Conservation (phyloP, 2,888 invertebrate genomes). For the Megalurothrips usitatus region DNA sequence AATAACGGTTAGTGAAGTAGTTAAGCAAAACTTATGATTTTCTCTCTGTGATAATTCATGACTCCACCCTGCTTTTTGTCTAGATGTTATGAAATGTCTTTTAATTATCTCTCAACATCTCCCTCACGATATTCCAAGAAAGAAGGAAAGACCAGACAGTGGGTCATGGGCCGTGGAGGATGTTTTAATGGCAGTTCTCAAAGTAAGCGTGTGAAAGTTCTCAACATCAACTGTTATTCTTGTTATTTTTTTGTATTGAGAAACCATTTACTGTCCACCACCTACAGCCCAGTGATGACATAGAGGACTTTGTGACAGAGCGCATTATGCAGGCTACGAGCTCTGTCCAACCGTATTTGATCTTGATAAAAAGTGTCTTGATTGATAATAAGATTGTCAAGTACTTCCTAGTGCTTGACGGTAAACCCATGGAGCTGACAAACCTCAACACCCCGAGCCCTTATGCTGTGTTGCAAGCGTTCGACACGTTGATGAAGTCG, state of each 20-base stretch:
- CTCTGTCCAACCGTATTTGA: not conserved
- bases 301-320: not conserved
- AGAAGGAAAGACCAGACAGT: not conserved
- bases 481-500: not conserved
- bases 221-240: not conserved
- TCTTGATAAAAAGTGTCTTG: not conserved
- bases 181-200: not conserved
- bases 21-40: not conserved
- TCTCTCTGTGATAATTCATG: not conserved
- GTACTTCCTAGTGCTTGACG: not conserved
- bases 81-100: not conserved
- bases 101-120: not conserved
- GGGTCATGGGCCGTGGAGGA: not conserved
- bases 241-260: not conserved
- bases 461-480: not conserved
- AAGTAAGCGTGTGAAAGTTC: not conserved
- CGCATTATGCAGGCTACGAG: not conserved
- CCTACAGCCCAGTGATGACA: not conserved
- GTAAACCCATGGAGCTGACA: not conserved
- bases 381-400: not conserved
- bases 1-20: not conserved
- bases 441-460: not conserved
- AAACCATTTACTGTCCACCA: not conserved
- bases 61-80: not conserved
- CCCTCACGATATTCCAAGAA: not conserved